These are phyloP conservation scores for Microcebus ravelobensis DNA, from an alignment of 2,113 vertebrate species.

Conservation along the genomic window DNA sequence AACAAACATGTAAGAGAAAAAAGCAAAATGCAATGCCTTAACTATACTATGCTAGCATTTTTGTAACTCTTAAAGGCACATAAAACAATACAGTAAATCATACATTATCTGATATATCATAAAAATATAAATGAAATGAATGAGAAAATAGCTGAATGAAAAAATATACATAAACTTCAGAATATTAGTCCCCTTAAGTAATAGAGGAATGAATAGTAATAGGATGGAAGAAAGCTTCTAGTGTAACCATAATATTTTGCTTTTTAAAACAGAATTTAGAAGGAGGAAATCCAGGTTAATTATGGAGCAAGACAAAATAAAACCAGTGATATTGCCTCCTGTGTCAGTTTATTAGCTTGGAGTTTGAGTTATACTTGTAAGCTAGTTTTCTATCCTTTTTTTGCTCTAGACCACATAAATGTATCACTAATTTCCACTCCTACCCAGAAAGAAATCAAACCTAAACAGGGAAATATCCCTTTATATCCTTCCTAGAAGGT, in stretches of 20 bases:
- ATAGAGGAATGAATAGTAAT: background rate
- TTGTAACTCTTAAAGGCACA: background rate
- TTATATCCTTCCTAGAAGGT: background rate
- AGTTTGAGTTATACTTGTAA: background rate
- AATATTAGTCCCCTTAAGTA: background rate
- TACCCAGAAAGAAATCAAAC: background rate
- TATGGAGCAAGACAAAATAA: slow-evolving; percentile 4
- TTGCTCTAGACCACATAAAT: background rate
- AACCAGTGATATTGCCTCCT: background rate
- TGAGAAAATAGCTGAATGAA: background rate
- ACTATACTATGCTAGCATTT: background rate
- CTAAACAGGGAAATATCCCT: background rate
- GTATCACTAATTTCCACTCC: background rate
- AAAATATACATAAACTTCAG: background rate
- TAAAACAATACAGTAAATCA: background rate
- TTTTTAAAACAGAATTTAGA: background rate
- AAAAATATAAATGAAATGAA: background rate
- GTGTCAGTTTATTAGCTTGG: background rate
- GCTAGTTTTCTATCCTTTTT: background rate
- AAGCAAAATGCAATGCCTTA: background rate
- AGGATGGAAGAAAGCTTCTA: background rate
- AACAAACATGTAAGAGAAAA: background rate
- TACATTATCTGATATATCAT: background rate
- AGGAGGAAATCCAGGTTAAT: background rate
- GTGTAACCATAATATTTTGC: no score